Evolutionary conservation across 2,888 invertebrate genomes (phyloP).

Genomic region (Drosophila atripex): DNA sequence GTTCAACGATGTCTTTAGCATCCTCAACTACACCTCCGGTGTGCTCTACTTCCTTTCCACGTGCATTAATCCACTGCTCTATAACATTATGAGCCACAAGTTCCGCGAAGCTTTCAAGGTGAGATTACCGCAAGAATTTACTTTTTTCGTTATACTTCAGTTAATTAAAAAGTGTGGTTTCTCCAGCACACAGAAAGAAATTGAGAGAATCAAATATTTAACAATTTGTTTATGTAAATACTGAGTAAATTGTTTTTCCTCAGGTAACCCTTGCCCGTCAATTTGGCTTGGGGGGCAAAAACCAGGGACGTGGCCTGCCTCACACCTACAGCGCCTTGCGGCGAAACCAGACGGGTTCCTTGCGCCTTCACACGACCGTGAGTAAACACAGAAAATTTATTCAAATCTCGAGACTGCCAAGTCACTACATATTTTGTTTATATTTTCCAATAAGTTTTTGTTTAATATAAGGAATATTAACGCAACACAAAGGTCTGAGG

Average conservation of each 20-base stretch:
- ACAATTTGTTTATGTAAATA: background rate
- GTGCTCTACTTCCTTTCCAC: conserved; percentile 88
- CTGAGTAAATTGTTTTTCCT: background rate
- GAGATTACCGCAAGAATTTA: conserved; percentile 46
- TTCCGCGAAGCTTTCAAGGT: conserved; percentile 89
- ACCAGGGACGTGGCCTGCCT: conserved; percentile 73
- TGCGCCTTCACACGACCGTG: conserved; percentile 82
- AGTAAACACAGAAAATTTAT: conserved; percentile 63
- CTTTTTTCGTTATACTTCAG: background rate
- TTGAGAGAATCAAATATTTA: background rate
- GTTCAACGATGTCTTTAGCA: conserved; percentile 86
- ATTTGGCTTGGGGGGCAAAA: conserved; percentile 78
- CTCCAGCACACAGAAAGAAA: background rate
- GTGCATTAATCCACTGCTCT: conserved; percentile 88
- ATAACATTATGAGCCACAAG: conserved; percentile 89
- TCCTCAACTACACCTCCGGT: conserved; percentile 88
- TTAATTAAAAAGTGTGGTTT: conserved; percentile 5
- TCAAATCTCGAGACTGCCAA: background rate
- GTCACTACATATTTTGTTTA: background rate
- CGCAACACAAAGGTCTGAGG: background rate
- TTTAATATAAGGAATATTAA: background rate
- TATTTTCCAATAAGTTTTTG: conserved; percentile 1
- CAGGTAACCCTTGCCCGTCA: conserved; percentile 83
- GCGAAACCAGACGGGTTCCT: conserved; percentile 82
- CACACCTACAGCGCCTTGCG: conserved; percentile 83